Percentiles rank a stretch among this genome's conserved stretches.
These are phyloP conservation scores for Pteronura brasiliensis DNA, from an alignment of 2,113 vertebrate genomes.

Conservation along the genomic window DNA sequence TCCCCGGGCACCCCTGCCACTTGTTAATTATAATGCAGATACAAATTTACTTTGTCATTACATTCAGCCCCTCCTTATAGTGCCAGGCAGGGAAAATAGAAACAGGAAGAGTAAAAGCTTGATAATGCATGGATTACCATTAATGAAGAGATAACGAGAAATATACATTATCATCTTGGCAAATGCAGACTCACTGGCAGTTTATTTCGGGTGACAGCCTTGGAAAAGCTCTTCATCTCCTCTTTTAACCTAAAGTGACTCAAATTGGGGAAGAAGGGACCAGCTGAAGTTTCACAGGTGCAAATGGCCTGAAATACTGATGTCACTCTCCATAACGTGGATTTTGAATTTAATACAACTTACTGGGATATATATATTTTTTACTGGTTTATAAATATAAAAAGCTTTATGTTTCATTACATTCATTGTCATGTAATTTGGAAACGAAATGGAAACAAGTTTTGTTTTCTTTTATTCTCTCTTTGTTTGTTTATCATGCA, in stretches of 20 bases:
- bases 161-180: neutral
- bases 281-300: neutral
- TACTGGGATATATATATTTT: neutral
- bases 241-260: neutral
- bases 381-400: neutral
- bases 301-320: neutral
- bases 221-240: neutral
- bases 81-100: neutral
- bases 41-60: neutral
- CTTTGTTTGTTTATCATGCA: neutral
- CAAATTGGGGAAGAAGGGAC: neutral
- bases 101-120: neutral
- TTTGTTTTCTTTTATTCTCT: neutral
- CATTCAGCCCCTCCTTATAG: neutral
- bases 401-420: neutral
- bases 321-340: neutral
- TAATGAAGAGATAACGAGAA: conserved; percentile 34
- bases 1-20: neutral
- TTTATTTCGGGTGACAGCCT: neutral
- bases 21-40: neutral
- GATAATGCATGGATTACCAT: conserved; percentile 27
- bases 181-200: neutral
- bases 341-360: neutral
- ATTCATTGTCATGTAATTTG: neutral
- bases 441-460: neutral